Base-by-base conservation (phyloP, 2,113 vertebrate species). In the Ageneiosus marmoratus region DNA sequence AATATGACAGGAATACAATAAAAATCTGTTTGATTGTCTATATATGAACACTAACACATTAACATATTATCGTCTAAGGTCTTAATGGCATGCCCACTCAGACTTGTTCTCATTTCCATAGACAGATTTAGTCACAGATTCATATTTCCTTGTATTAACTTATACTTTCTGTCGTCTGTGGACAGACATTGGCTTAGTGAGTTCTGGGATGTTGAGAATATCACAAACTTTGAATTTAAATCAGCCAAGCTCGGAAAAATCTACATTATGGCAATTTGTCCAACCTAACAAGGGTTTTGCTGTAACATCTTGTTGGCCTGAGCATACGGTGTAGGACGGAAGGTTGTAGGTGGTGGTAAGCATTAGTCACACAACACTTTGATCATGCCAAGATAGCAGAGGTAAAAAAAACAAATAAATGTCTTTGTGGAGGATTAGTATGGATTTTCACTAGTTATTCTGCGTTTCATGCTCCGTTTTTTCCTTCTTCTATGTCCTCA, bases 391-490 rank as follows among this genome's bases (percentile, higher is more conserved):
- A 18, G 24, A 48, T 3, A 67, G 50, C 63, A 22, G 58, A 51
- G 29, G 56, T 34, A 75, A 75, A 32, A 50, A 15, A 70, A 44
- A 70, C 72, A 89, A 89, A 93, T 89, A 86, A 82, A 62, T 41
- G 83, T 87, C 91, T 93, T 93, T 94, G 93, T 94, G 18, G 85
- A 83, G 53, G 83, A 91, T 85, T 79, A 50, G 87, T 78, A 83
- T 86, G 87, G 75, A 83, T 81, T 87, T 81, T 48, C 88, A 90
- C 80, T 81, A 46, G 69, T 74, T 86, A 79, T 78, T 76, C 80
- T 82, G 78, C 82, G 29, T 20, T 51, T 27, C 75, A 76, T 44
- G 44, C 81, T 51, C 37, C 76, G 60, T 12, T 44, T 41, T 81
- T 67, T 29, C 48, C 10, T 75, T 51, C 77, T 44, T 55, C 18